Evolutionary conservation across 2,888 invertebrate genomes (phyloP).

Genomic region (Ectobius pallidus): DNA sequence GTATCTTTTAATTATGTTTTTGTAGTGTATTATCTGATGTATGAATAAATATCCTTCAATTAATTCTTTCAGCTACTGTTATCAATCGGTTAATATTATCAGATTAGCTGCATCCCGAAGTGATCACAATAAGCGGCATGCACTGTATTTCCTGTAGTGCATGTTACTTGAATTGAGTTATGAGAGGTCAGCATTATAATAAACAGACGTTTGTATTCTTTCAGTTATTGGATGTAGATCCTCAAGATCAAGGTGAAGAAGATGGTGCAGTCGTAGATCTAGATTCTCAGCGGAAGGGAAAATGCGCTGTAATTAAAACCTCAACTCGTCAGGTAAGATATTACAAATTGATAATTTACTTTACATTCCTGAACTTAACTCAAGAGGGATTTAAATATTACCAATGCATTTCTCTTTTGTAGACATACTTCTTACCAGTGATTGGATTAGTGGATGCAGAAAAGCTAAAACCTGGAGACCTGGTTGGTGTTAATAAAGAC

Average conservation of each 20-base stretch:
- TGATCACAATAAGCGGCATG: too few species aligned
- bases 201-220: too few species aligned
- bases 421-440: conserved; percentile 98
- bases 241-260: conserved; percentile 93
- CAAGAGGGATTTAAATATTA: not conserved
- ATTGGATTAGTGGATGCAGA: conserved; percentile 98
- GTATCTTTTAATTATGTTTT: too few species aligned
- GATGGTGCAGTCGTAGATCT: conserved; percentile 99
- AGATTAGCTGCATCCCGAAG: too few species aligned
- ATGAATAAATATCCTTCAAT: too few species aligned
- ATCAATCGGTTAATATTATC: too few species aligned
- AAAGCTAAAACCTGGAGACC: conserved; percentile 95
- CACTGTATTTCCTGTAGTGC: too few species aligned
- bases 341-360: not conserved
- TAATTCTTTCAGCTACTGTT: too few species aligned
- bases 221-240: conserved; percentile 92
- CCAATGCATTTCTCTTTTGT: conserved; percentile 44
- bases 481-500: conserved; percentile 94
- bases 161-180: too few species aligned
- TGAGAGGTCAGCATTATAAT: too few species aligned
- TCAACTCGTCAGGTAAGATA: conserved; percentile 77
- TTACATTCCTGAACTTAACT: not conserved
- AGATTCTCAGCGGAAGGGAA: conserved; percentile 97
- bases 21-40: too few species aligned
- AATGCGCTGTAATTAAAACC: conserved; percentile 99